Conservation (phyloP, 1,140 invertebrate genomes). For the Stegodyphus dumicola region DNA sequence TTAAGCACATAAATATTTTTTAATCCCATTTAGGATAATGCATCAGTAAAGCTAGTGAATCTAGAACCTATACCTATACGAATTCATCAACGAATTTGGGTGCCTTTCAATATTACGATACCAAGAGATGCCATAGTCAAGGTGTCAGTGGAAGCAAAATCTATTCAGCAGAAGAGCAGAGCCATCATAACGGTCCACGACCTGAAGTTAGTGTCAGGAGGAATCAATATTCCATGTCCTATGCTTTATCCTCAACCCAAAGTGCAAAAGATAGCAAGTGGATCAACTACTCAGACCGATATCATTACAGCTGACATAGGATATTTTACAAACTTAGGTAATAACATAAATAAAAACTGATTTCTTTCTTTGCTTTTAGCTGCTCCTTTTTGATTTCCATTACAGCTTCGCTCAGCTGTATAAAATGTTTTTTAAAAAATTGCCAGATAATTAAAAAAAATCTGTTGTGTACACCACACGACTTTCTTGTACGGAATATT, state of each 20-base stretch:
- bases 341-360: background rate
- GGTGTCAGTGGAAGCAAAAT: slow-evolving; percentile 45
- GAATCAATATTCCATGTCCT: slow-evolving; percentile 63
- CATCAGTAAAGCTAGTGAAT: slow-evolving; percentile 46
- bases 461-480: too few relatives aligned
- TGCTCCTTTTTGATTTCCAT: too few relatives aligned
- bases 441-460: too few relatives aligned
- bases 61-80: slow-evolving; percentile 32
- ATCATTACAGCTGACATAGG: slow-evolving; percentile 59
- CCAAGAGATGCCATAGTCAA: slow-evolving; percentile 59
- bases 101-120: slow-evolving; percentile 63
- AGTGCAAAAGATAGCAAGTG: slow-evolving; percentile 50
- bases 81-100: slow-evolving; percentile 62
- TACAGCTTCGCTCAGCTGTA: too few relatives aligned
- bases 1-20: too few relatives aligned
- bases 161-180: slow-evolving; percentile 49
- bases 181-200: slow-evolving; percentile 62
- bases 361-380: background rate
- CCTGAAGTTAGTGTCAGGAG: slow-evolving; percentile 59
- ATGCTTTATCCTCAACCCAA: slow-evolving; percentile 47
- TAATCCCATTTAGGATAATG: slow-evolving; percentile 32
- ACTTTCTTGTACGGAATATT: too few relatives aligned
- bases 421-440: too few relatives aligned
- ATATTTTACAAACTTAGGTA: slow-evolving; percentile 63
- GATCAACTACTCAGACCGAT: slow-evolving; percentile 61